Conservation (phyloP, 2,888 invertebrate genomes). For the Invenusta paracnida region DNA sequence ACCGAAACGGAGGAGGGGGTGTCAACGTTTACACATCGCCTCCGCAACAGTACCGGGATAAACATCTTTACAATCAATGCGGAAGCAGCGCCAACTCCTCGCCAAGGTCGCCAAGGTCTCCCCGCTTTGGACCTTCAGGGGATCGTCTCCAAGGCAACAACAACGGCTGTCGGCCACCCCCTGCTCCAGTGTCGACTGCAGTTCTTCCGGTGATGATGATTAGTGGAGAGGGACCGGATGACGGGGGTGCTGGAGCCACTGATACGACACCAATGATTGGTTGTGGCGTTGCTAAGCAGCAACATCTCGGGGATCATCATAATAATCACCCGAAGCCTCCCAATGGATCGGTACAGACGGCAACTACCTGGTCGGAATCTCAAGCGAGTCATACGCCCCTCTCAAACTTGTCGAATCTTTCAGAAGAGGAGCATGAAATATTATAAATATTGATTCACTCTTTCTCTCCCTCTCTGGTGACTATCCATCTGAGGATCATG, state of each 20-base stretch:
- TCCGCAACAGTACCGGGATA: background rate
- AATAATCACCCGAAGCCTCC: too few species aligned
- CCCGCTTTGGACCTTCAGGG: too few species aligned
- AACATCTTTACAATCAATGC: background rate
- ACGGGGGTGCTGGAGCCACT: too few species aligned
- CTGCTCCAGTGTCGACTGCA: background rate
- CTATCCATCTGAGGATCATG: too few species aligned
- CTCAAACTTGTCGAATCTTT: background rate
- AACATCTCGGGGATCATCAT: too few species aligned
- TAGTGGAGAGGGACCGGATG: background rate
- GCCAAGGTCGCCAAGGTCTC: too few species aligned
- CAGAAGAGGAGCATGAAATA: background rate
- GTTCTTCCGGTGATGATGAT: background rate
- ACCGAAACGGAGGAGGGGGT: background rate
- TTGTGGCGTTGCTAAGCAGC: too few species aligned
- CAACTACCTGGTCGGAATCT: background rate
- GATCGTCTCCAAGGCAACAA: too few species aligned
- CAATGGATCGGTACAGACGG: background rate
- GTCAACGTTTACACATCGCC: background rate
- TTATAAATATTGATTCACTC: background rate
- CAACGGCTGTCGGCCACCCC: background rate
- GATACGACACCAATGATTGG: too few species aligned
- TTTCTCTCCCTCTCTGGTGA: too few species aligned
- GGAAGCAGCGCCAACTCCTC: background rate
- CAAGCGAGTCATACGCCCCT: constrained; percentile 4